Percentiles rank a stretch among this genome's conserved stretches.
Conservation (phyloP, 2,888 invertebrate genomes). For the Ormyrus nitidulus region DNA sequence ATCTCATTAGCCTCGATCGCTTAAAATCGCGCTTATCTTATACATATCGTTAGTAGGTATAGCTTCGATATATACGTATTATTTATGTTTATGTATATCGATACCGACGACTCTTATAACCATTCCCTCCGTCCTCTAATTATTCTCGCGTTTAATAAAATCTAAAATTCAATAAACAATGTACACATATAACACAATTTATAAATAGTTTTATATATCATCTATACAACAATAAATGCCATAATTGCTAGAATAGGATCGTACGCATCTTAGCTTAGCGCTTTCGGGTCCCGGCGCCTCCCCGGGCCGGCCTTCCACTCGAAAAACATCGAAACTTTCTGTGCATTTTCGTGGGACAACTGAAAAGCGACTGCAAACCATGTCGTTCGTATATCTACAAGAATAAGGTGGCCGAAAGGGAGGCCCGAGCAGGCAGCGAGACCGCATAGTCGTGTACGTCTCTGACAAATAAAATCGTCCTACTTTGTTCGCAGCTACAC, state of each 20-base stretch:
- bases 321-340: neutral
- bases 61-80: slow-evolving; percentile 36
- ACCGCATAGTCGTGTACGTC: slow-evolving; percentile 31
- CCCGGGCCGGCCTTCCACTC: slow-evolving; percentile 3
- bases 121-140: slow-evolving; percentile 41
- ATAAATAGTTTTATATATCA: slow-evolving; percentile 65
- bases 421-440: slow-evolving; percentile 43
- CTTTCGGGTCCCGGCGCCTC: slow-evolving; percentile 42
- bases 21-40: slow-evolving; percentile 20
- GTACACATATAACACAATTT: slow-evolving; percentile 72
- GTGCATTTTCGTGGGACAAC: too few relatives aligned
- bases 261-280: slow-evolving; percentile 48
- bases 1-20: slow-evolving; percentile 6
- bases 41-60: slow-evolving; percentile 39
- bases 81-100: slow-evolving; percentile 40
- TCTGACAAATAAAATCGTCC: slow-evolving; percentile 44
- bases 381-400: slow-evolving; percentile 28
- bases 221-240: slow-evolving; percentile 72
- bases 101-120: slow-evolving; percentile 48
- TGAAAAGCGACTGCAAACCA: slow-evolving; percentile 37
- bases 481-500: slow-evolving; percentile 40
- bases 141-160: slow-evolving; percentile 64
- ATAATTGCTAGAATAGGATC: slow-evolving; percentile 66
- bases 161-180: slow-evolving; percentile 73
- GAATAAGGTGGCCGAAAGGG: slow-evolving; percentile 9